Base-by-base conservation (phyloP, 2,797 vertebrate genomes). In the Distichodus sexfasciatus region DNA sequence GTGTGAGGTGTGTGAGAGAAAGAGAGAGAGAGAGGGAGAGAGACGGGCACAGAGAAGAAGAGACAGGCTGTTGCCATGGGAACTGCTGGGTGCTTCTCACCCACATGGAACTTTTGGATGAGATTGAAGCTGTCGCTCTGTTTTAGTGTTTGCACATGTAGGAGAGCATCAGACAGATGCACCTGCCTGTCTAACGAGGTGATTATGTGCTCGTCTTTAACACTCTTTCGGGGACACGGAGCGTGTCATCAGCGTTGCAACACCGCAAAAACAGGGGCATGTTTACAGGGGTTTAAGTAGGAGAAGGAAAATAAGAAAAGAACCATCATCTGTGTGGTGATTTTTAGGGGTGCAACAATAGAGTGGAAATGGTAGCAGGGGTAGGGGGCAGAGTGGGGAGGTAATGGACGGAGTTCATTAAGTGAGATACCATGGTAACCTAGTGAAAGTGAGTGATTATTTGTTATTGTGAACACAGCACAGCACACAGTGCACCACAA, bases 51-150 rank as follows among this genome's bases (percentile, higher is more conserved):
- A 50, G 17, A 4, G 19, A 12, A 43, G 46, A 53, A 53, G 26
- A 23, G 60, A 66, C 67, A 68, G 58, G 57, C 44, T 59, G 71
- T 77, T 77, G 63, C 76, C 47, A 74, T 77, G 51, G 76, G 9
- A 71, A 77, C 71, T 14, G 40, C 50, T 63, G 36, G 19, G 15
- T 58, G 57, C 40, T 28, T 47, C 58, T 74, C 15, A 40, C 15
- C 47, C 55, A 19, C 19, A 47, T 2, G 36, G 74, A 74, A 74
- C 58, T 74, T 74, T 54, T 55, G 44, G 53, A 46, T 28, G 47
- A 43, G 61, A 63, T 67, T 28, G 65, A 41, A 47, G 19, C 61
- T 23, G 61, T 40, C 33, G 53, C 54, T 43, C 11, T 31, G 63
- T 70, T 33, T 40, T 14, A 35, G 59, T 23, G 51, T 66, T 46